phyloP scores from a whole-genome alignment of 2,888 invertebrate genomes.

The Aporophyla nigra region DNA sequence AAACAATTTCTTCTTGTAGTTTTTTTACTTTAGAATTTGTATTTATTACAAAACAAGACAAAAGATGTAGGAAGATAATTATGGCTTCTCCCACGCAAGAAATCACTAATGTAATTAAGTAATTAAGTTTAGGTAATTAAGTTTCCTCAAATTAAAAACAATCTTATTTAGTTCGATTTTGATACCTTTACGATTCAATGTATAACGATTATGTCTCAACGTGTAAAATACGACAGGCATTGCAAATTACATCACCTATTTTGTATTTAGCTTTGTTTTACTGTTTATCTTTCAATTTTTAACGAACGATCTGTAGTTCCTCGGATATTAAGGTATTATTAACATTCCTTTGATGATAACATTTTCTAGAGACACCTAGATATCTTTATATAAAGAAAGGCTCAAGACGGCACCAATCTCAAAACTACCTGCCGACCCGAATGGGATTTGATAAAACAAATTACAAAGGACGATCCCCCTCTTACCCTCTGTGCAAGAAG shows the following conservation, averaged over 20 bases:
- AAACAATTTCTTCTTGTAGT: neutral
- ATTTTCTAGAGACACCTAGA: neutral
- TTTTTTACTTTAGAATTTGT: conserved; percentile 7
- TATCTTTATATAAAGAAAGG: conserved; percentile 32
- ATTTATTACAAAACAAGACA: conserved; percentile 4
- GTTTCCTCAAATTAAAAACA: neutral
- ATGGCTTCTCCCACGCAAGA: neutral
- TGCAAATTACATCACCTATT: neutral
- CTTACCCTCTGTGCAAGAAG: conserved; percentile 30
- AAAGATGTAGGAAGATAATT: conserved; percentile 4
- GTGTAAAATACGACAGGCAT: neutral
- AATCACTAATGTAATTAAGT: too few relatives aligned
- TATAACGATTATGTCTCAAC: neutral
- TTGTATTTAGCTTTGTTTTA: neutral
- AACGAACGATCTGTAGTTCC: neutral
- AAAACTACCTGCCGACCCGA: conserved; percentile 49
- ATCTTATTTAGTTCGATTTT: neutral
- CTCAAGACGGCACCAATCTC: conserved; percentile 41
- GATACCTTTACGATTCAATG: neutral
- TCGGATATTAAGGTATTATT: neutral
- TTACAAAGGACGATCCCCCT: conserved; percentile 45
- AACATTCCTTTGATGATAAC: neutral
- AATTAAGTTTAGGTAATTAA: neutral
- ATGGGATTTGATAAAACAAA: conserved; percentile 59
- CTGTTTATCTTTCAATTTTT: neutral